phyloP scores from a whole-genome alignment of 2,888 invertebrate species.

The Metalampra italica region DNA sequence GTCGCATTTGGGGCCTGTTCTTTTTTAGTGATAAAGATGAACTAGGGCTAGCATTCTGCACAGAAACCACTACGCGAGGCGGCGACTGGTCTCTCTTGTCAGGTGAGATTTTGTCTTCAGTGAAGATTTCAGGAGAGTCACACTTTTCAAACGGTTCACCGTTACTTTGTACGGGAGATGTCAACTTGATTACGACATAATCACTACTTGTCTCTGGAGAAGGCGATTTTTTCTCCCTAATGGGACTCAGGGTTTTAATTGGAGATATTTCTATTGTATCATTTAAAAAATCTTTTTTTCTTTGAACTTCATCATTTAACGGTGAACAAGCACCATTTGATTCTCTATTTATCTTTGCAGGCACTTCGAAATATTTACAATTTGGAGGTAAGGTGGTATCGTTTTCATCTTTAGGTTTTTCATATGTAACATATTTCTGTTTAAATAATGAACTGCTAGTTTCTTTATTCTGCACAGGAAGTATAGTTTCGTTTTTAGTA shows the following conservation, averaged over 20 bases:
- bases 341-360: constrained; percentile 20
- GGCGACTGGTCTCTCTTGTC: constrained; percentile 63
- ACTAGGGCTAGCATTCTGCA: constrained; percentile 49
- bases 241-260: constrained; percentile 67
- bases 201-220: constrained; percentile 56
- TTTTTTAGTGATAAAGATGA: constrained; percentile 61
- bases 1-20: constrained; percentile 55
- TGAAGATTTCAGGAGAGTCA: constrained; percentile 66
- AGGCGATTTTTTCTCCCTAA: constrained; percentile 44
- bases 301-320: constrained; percentile 49
- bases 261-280: constrained; percentile 81
- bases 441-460: background rate
- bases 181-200: constrained; percentile 56
- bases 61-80: constrained; percentile 42
- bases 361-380: constrained; percentile 10
- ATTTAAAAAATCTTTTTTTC: constrained; percentile 75
- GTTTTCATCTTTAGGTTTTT: background rate
- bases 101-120: constrained; percentile 64
- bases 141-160: constrained; percentile 58
- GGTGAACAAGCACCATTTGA: constrained; percentile 54
- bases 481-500: constrained; percentile 9
- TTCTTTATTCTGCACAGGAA: background rate
- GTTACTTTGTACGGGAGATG: constrained; percentile 58
- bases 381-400: background rate
- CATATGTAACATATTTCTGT: background rate